A percentile compares a stretch with the other conserved stretches of the same genome.
phyloP scores from a whole-genome alignment of 2,113 vertebrate species.

The human (Homo sapiens) region DNA sequence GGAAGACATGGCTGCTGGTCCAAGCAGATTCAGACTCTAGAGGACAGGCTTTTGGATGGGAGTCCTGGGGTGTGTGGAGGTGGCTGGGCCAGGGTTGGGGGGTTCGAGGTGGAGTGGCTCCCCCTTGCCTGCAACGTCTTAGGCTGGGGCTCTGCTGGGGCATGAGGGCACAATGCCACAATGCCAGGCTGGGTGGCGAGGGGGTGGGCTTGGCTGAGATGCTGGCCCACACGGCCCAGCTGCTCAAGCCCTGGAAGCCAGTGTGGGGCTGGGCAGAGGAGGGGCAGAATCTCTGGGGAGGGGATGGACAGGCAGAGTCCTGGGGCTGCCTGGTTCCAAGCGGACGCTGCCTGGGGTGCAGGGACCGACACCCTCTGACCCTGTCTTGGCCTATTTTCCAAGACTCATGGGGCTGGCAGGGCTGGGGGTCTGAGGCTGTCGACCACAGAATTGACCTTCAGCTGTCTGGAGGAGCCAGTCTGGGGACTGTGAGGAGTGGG shows the following conservation, averaged over 20 bases:
- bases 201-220: background rate
- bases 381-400: background rate
- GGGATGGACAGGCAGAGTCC: background rate
- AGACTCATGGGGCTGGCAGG: background rate
- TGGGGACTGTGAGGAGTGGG: background rate
- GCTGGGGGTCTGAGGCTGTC: background rate
- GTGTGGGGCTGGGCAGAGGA: background rate
- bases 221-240: background rate
- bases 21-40: background rate
- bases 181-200: background rate
- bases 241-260: background rate
- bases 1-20: background rate
- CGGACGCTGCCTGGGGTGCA: too few relatives aligned
- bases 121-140: fast-evolving
- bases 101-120: background rate
- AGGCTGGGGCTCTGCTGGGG: background rate
- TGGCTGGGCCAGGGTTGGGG: background rate
- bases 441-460: background rate
- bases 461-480: background rate
- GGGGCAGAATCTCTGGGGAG: background rate
- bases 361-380: background rate
- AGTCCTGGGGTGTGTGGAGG: background rate
- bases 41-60: background rate
- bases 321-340: background rate
- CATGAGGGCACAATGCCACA: background rate